Evolutionary conservation across 2,113 vertebrate genomes (phyloP).

Genomic region (Nerophis lumbriciformis): DNA sequence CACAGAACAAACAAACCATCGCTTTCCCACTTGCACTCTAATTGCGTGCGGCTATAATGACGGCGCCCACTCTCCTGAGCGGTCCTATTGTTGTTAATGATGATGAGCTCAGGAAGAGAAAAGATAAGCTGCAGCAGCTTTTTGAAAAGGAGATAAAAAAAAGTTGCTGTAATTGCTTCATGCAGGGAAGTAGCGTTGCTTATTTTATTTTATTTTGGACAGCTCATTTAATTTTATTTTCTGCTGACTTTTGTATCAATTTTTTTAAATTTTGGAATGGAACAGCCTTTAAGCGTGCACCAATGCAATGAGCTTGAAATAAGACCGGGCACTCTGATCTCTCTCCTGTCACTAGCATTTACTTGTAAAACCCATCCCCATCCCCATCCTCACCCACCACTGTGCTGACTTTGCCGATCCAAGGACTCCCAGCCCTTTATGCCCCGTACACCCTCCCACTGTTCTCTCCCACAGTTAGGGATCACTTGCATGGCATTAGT

Average conservation of each 20-base stretch:
- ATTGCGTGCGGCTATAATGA: constrained; percentile 73
- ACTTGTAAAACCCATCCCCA: constrained; percentile 72
- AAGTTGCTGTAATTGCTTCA: constrained; percentile 55
- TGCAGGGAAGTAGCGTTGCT: constrained; percentile 29
- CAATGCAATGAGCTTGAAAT: constrained; percentile 67
- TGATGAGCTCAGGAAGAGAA: constrained; percentile 62
- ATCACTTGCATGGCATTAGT: not conserved
- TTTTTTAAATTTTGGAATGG: constrained; percentile 52
- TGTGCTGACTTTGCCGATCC: constrained; percentile 52
- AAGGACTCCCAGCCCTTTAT: constrained; percentile 40
- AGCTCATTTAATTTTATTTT: constrained; percentile 14
- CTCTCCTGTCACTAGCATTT: constrained; percentile 77
- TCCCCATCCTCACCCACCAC: constrained; percentile 56
- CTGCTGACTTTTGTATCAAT: constrained; percentile 16
- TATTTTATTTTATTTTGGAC: constrained; percentile 6
- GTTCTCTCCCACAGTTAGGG: constrained; percentile 29
- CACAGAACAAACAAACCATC: constrained; percentile 78
- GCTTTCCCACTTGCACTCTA: constrained; percentile 70
- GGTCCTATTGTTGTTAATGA: constrained; percentile 69
- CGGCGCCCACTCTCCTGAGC: constrained; percentile 65
- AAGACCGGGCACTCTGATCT: constrained; percentile 63
- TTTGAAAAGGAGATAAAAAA: constrained; percentile 60
- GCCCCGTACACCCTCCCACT: constrained; percentile 27
- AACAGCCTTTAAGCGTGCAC: constrained; percentile 53
- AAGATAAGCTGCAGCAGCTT: constrained; percentile 54